phyloP scores from a whole-genome alignment of 2,797 vertebrate species.

The Labroides dimidiatus region DNA sequence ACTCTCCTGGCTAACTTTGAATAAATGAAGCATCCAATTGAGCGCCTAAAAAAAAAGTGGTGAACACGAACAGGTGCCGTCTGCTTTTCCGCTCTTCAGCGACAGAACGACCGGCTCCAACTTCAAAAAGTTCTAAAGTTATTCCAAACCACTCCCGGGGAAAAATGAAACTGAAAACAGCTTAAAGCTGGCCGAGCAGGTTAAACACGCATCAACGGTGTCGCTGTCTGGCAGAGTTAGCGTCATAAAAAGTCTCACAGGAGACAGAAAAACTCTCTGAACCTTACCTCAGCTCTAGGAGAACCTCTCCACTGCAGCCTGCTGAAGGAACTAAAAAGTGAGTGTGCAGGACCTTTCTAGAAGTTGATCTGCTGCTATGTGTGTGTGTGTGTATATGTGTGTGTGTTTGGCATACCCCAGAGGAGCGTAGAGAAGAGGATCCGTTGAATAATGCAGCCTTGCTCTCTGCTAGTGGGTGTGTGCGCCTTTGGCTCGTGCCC shows the following conservation, averaged over 20 bases:
- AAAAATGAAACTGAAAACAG: slow-evolving; percentile 1
- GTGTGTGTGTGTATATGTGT: slow-evolving; percentile 21
- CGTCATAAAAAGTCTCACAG: slow-evolving; percentile 10
- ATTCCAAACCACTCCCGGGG: not conserved
- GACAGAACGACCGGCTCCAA: slow-evolving; percentile 12
- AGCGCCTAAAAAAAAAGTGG: slow-evolving; percentile 15
- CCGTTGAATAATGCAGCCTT: slow-evolving; percentile 62
- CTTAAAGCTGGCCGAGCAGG: slow-evolving; percentile 6
- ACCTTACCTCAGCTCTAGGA: slow-evolving; percentile 63
- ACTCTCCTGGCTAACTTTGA: slow-evolving; percentile 47
- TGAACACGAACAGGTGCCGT: slow-evolving; percentile 28
- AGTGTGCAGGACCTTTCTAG: slow-evolving; percentile 44
- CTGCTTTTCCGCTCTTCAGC: slow-evolving; percentile 11
- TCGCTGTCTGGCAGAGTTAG: not conserved
- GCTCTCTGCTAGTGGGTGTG: slow-evolving; percentile 72
- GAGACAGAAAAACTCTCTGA: slow-evolving; percentile 29
- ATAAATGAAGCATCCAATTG: slow-evolving; percentile 57
- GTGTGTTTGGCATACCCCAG: slow-evolving; percentile 48
- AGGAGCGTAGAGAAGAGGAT: slow-evolving; percentile 54
- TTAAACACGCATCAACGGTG: slow-evolving; percentile 12
- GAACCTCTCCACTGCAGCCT: slow-evolving; percentile 42
- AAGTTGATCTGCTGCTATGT: slow-evolving; percentile 50
- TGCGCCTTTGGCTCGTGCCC: slow-evolving; percentile 74
- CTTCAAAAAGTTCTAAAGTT: slow-evolving; percentile 42
- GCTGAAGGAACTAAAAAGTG: slow-evolving; percentile 28